phyloP scores from a whole-genome alignment of 2,113 vertebrate species.

The Arothron firmamentum region DNA sequence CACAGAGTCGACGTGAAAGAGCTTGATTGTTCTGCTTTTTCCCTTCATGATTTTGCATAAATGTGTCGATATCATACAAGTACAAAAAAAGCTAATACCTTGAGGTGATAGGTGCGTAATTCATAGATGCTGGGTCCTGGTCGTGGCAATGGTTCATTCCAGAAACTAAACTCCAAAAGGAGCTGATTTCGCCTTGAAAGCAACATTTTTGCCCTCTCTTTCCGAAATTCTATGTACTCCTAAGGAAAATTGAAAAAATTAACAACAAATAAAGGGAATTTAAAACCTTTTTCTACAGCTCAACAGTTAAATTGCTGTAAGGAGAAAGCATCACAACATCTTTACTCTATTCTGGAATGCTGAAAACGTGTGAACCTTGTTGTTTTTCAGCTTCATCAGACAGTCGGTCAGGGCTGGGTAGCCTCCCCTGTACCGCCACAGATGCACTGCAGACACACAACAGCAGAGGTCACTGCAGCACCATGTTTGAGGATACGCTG shows the following conservation, averaged over 20 bases:
- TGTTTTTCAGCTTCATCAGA: conserved; percentile 83
- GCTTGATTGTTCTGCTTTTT: too few species aligned
- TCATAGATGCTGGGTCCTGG: conserved; percentile 90
- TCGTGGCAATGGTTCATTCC: conserved; percentile 89
- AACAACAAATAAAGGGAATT: neutral
- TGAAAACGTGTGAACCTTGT: conserved; percentile 75
- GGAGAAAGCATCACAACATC: neutral
- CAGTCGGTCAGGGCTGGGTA: conserved; percentile 90
- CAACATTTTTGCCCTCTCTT: conserved; percentile 89
- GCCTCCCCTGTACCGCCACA: conserved; percentile 92
- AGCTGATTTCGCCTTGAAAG: conserved; percentile 89
- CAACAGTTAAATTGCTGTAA: neutral
- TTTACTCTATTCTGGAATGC: neutral
- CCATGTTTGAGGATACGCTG: neutral
- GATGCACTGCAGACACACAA: conserved; percentile 81
- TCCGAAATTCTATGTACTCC: conserved; percentile 87
- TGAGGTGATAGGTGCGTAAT: conserved; percentile 87
- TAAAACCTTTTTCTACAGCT: neutral
- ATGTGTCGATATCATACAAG: too few species aligned
- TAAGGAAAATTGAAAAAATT: conserved; percentile 37
- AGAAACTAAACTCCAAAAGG: conserved; percentile 96
- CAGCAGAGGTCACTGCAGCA: conserved; percentile 67
- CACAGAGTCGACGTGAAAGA: too few species aligned
- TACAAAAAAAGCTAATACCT: conserved; percentile 67
- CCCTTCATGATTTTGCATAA: too few species aligned